phyloP scores from a whole-genome alignment of 2,113 vertebrate species.

The Brachypodius melanocephalos region DNA sequence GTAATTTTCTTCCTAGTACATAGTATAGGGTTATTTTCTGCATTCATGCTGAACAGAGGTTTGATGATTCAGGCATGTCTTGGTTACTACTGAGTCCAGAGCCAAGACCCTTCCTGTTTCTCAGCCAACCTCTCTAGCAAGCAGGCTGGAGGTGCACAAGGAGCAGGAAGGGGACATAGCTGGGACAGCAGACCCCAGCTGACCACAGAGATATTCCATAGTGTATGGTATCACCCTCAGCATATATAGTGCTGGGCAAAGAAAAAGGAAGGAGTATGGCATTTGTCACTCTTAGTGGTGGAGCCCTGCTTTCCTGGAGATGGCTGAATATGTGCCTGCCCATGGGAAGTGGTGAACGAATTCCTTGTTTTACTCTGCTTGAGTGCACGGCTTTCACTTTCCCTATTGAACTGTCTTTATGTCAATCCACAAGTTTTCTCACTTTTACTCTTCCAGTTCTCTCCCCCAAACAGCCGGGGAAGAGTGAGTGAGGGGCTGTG shows the following conservation, averaged over 20 bases:
- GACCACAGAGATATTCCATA: background rate
- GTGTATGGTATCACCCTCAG: background rate
- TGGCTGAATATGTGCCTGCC: background rate
- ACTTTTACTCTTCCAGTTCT: background rate
- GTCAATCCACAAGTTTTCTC: background rate
- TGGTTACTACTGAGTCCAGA: background rate
- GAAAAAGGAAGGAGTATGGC: background rate
- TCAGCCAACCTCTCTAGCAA: background rate
- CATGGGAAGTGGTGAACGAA: background rate
- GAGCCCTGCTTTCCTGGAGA: background rate
- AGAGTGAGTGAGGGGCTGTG: rapidly evolving
- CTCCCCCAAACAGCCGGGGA: rapidly evolving
- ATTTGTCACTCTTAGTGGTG: background rate
- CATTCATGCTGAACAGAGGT: background rate
- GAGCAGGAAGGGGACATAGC: background rate
- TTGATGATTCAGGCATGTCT: background rate
- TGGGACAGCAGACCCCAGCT: background rate
- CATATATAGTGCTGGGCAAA: background rate
- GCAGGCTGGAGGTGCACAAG: background rate
- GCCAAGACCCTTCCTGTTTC: background rate
- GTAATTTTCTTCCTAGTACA: background rate
- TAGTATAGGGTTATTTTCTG: background rate
- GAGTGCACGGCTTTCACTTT: background rate
- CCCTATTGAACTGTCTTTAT: background rate
- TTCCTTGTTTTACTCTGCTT: background rate